Base-by-base conservation (phyloP, 1,140 invertebrate species). In the Papilio polytes region DNA sequence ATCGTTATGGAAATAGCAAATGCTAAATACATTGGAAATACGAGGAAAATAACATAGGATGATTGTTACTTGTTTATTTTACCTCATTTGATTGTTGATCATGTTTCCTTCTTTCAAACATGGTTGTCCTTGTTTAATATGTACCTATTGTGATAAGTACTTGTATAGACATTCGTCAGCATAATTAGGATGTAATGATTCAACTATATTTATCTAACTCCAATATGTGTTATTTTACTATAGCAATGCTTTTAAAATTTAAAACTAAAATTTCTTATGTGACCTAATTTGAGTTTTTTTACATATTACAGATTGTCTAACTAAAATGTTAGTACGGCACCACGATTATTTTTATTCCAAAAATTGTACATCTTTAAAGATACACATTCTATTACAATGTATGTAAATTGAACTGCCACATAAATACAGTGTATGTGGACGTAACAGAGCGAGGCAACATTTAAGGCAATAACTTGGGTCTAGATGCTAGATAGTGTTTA, bases 401-500 rank as follows among this genome's bases (percentile, higher is more conserved):
- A 70, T 70, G 26, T 70, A 70, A 70, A 70, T 70, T 70, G 26
- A 70, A 70, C 63, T 70, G 63, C 63, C 26, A 70, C 12, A 70
- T 70, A 70, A 70, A 70, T 70, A 31, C 26, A 70, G 1, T 70
- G 26, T 36, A 70, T 31, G 63, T 31, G 63, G 63, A 70, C 63
- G 63, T 70, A 31, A 31, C 26, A 70, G 26, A 70, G 12, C 63
- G 26, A 70, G 26, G 63, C 26, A 70, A 70, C 63, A 20, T 70
- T 70, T 70, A 31, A 36, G 63, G 63, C 26, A 70, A 15, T 70
- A 70, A 70, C 63, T 70, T 70, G 63, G 6, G 63, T 70, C 63
- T 70, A 70, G 63, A 70, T 70, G 22, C 26, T 31, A 70, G 63
- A 70, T 70, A 70, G 63, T 70, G 26, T 70, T 70, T 70, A 70